These are phyloP conservation scores for Rhabditophanes sp. DNA, from an alignment of 2,888 invertebrate genomes.

Conservation along the genomic window DNA sequence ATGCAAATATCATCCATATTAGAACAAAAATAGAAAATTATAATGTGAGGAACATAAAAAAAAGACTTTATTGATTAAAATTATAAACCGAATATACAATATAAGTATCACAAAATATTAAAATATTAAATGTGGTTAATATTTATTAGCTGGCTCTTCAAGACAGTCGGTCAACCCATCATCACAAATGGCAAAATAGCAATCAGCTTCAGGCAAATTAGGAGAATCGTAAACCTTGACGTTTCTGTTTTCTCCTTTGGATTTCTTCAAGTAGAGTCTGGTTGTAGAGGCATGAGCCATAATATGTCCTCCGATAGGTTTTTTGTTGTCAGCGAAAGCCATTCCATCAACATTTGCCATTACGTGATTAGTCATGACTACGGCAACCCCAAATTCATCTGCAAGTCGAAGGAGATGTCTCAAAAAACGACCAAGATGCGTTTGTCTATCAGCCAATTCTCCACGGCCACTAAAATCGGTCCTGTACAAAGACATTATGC, in stretches of 20 bases:
- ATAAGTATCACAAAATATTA: too few species aligned
- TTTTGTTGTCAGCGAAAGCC: conserved; percentile 83
- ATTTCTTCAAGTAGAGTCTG: conserved; percentile 74
- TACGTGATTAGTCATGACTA: conserved; percentile 95
- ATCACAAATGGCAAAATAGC: conserved; percentile 84
- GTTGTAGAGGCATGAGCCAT: conserved; percentile 96
- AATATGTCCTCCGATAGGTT: conserved; percentile 94
- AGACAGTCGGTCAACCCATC: too few species aligned
- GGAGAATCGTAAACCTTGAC: conserved; percentile 93
- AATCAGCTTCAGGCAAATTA: conserved; percentile 89
- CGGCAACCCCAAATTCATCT: conserved; percentile 97
- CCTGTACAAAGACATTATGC: conserved; percentile 63
- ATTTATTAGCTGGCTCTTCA: too few species aligned
- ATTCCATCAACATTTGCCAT: conserved; percentile 94
- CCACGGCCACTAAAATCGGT: conserved; percentile 91
- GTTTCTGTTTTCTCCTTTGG: conserved; percentile 82
- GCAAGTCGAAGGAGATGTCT: conserved; percentile 75
- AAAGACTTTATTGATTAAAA: too few species aligned
- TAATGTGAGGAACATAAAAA: too few species aligned
- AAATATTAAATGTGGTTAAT: too few species aligned
- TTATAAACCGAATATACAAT: too few species aligned
- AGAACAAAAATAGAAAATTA: too few species aligned
- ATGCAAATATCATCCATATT: too few species aligned
- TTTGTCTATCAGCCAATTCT: conserved; percentile 77
- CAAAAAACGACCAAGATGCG: conserved; percentile 79